phyloP scores from a whole-genome alignment of 1,140 invertebrate genomes.

The Drosophila ananassae region DNA sequence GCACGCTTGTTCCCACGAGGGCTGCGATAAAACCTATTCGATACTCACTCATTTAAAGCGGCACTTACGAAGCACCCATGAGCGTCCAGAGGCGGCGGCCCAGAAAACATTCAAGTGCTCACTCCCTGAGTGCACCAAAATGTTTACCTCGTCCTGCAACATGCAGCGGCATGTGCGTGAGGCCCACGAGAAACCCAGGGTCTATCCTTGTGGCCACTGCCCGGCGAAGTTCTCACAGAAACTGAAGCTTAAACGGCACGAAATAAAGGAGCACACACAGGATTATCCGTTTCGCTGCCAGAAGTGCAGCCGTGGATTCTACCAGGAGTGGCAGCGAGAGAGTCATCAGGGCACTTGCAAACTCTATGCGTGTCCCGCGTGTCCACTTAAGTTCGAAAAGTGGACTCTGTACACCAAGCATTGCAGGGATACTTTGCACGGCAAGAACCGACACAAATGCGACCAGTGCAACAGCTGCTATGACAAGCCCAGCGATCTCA shows the following conservation, averaged over 20 bases:
- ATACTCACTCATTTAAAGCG: slow-evolving; percentile 76
- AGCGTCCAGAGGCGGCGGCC: slow-evolving; percentile 29
- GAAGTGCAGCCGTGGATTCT: slow-evolving; percentile 72
- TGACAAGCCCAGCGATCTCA: slow-evolving; percentile 52
- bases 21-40: slow-evolving; percentile 71
- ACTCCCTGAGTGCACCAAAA: slow-evolving; percentile 61
- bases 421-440: slow-evolving; percentile 66
- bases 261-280: slow-evolving; percentile 70
- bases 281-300: slow-evolving; percentile 66
- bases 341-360: slow-evolving; percentile 72
- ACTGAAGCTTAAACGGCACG: slow-evolving; percentile 72
- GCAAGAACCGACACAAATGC: slow-evolving; percentile 59
- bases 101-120: slow-evolving; percentile 66
- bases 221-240: slow-evolving; percentile 75
- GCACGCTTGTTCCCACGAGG: slow-evolving; percentile 70
- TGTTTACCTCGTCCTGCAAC: slow-evolving; percentile 65
- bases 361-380: slow-evolving; percentile 54
- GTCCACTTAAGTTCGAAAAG: slow-evolving; percentile 63
- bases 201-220: slow-evolving; percentile 66
- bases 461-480: slow-evolving; percentile 59
- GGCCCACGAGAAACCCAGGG: slow-evolving; percentile 66
- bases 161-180: slow-evolving; percentile 75
- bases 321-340: slow-evolving; percentile 69
- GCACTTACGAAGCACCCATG: slow-evolving; percentile 72
- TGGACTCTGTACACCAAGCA: slow-evolving; percentile 73